Base-by-base conservation (phyloP, 2,113 vertebrate species). In the Brachypodius melanocephalos region DNA sequence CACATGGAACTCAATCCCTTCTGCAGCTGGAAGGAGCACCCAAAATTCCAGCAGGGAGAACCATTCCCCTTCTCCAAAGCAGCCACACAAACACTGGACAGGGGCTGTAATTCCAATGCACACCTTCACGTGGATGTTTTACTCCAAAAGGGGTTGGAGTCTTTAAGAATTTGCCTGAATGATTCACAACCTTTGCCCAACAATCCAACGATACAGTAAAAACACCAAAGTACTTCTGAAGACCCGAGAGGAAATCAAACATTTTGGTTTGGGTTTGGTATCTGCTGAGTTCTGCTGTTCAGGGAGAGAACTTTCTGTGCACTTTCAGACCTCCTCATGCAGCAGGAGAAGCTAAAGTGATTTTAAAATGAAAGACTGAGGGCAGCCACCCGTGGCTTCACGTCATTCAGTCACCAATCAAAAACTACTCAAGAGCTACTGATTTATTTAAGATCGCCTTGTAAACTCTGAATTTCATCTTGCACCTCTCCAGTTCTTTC, bases 231-330 rank as follows among this genome's bases (percentile, higher is more conserved):
- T 6, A 10, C 8, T 74, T 71, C 2, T 8, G 29, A 36, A 54
- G 57, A 43, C 32, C 4, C 17, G 0, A 0, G 2, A 25, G n/a
- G 40, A 54, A 61, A 54, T n/a, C 3, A 2, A 71, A 49, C 6
- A 3, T 21, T 26, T 22, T 1, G 10, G 10, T 6, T 22, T n/a
- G 38, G 20, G 18, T 46, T 67, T 29, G 65, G 21, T 14, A 8
- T 77, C 55, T 54, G 54, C 19, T 49, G 68, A 10, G 25, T 36
- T 77, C 14, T 45, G 74, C 32, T 26, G 0, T 3, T 48, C 8
- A 28, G 5, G 34, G 24, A 31, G 8, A 79, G 54, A 67, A 22
- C 36, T 14, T 68, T 25, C 77, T 43, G 57, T 4, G 51, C 32
- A 25, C 57, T 93, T 84, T 3, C 43, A 28, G 2, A 22, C 18